phyloP scores from a whole-genome alignment of 30 jellyfish, hydroid and myxozoan genomes.

The Aurelia coerulea region DNA sequence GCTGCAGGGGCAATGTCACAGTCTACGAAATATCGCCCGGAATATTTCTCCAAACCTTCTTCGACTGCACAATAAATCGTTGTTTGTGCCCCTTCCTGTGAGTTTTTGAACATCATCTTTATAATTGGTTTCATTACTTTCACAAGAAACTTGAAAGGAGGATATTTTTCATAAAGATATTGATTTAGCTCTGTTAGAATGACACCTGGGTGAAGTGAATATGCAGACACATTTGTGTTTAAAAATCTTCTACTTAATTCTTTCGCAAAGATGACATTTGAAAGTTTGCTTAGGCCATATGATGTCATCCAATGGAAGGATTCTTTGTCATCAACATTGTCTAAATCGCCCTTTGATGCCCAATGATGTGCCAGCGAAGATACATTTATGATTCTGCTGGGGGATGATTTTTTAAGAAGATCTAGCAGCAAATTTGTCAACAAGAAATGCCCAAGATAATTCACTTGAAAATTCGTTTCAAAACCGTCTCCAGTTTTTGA shows the following conservation, averaged over 20 bases:
- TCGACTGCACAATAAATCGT: slow-evolving; percentile 84
- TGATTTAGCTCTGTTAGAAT: slow-evolving; percentile 65
- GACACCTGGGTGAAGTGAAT: slow-evolving; percentile 90
- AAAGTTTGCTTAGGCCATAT: slow-evolving; percentile 74
- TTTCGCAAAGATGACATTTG: slow-evolving; percentile 78
- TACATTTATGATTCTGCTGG: slow-evolving; percentile 85
- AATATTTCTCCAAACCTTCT: slow-evolving; percentile 78
- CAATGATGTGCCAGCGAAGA: slow-evolving; percentile 75
- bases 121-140: neutral
- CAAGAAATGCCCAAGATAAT: slow-evolving; percentile 93
- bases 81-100: slow-evolving; percentile 89
- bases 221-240: slow-evolving; percentile 47
- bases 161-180: neutral
- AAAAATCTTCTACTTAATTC: slow-evolving; percentile 61
- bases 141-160: neutral
- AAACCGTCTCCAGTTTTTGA: slow-evolving; percentile 85
- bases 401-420: slow-evolving; percentile 70
- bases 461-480: slow-evolving; percentile 87
- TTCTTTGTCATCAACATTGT: slow-evolving; percentile 40
- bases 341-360: slow-evolving; percentile 47
- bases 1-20: slow-evolving; percentile 16
- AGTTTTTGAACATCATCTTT: slow-evolving; percentile 34
- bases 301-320: slow-evolving; percentile 44
- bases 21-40: slow-evolving; percentile 80
- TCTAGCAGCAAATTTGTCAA: slow-evolving; percentile 81